phyloP scores from a whole-genome alignment of 2,113 vertebrate species.

The Sprattus sprattus region DNA sequence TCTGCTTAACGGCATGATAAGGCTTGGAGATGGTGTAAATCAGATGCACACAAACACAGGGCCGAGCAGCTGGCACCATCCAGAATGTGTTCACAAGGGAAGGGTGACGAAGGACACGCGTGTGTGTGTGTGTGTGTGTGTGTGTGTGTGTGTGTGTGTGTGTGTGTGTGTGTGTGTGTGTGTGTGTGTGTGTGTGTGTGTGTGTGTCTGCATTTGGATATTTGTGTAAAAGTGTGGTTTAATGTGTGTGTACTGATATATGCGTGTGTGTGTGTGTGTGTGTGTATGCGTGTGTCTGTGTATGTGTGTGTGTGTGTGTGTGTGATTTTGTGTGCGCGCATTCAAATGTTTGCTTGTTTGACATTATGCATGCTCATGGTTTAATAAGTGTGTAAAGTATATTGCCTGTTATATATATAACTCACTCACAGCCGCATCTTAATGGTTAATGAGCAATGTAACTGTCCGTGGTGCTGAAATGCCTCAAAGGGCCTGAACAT shows the following conservation, averaged over 20 bases:
- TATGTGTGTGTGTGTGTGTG: neutral
- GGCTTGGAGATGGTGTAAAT: conserved; percentile 9
- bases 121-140: conserved; percentile 18
- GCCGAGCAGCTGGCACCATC: neutral
- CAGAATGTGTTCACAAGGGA: neutral
- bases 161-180: neutral
- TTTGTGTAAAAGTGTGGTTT: too few species aligned
- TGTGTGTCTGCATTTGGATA: neutral
- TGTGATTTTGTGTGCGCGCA: neutral
- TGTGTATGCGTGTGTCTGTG: neutral
- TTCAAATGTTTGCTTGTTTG: neutral
- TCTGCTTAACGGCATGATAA: conserved; percentile 48
- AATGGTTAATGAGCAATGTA: neutral
- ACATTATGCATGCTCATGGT: neutral
- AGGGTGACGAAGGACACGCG: neutral
- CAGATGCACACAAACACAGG: neutral
- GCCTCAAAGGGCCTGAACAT: neutral
- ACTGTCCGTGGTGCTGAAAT: neutral
- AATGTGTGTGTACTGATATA: too few species aligned
- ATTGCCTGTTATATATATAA: neutral
- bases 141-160: neutral
- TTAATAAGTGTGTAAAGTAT: neutral
- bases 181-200: neutral
- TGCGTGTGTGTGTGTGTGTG: neutral
- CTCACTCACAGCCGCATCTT: neutral